Conservation (phyloP, 2,797 vertebrate species). For the Knipowitschia caucasica region DNA sequence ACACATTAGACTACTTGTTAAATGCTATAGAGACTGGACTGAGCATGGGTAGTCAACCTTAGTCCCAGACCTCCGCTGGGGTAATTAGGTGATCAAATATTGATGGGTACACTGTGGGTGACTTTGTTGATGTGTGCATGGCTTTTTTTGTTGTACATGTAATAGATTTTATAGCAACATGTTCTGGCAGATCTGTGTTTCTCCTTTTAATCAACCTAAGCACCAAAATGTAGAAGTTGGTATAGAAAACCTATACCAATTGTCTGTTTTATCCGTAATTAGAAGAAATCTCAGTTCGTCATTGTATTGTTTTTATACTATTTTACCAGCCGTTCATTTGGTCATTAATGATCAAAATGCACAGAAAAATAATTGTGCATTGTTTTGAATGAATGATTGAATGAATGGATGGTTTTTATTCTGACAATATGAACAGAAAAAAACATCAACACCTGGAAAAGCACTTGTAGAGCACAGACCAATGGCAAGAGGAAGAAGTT, state of each 20-base stretch:
- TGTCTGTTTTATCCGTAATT: no score
- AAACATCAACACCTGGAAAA: no score
- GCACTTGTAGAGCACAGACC: no score
- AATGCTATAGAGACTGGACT: neutral
- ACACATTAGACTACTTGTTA: neutral
- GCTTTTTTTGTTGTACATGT: neutral
- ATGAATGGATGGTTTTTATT: no score
- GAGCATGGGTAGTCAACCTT: constrained; percentile 42
- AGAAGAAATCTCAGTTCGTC: no score
- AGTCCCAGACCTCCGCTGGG: constrained; percentile 54
- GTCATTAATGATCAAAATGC: neutral
- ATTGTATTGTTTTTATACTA: no score
- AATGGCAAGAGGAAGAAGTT: no score
- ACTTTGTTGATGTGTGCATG: constrained; percentile 15
- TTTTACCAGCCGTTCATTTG: no score
- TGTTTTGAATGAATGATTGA: no score
- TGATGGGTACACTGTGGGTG: constrained; percentile 47
- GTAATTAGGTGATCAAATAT: constrained; percentile 77
- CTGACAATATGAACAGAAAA: no score
- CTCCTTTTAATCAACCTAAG: neutral
- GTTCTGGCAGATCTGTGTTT: neutral
- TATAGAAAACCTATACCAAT: no score
- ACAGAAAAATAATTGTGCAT: neutral
- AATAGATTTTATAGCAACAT: neutral
- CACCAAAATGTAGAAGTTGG: neutral